Base-by-base conservation (phyloP, 2,797 vertebrate genomes). In the Gastrophryne carolinensis region DNA sequence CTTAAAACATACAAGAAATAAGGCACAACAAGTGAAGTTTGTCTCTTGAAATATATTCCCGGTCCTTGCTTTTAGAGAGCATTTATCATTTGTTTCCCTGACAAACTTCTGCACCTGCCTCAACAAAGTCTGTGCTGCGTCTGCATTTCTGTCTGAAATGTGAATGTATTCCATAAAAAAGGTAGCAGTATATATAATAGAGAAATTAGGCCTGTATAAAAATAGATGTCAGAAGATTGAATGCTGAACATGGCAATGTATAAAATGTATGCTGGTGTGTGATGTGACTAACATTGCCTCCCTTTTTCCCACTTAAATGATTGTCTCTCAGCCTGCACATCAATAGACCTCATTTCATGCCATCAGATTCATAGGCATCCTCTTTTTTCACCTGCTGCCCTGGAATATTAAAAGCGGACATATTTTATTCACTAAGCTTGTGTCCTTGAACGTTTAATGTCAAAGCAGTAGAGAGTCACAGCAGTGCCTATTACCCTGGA, bases 321-420 rank as follows among this genome's bases (percentile, higher is more conserved):
- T 24, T 32, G 41, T 44, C 27, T 30, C 3, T 50, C 29, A 66
- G 27, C 30, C 49, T 66, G 4, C 41, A 64, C 41, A 63, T 32
- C 19, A 50, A 72, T 50, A 62, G 21, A 35, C 27, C 64, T 21
- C 9, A 9, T 32, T 67, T 67, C 19, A 61, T 23, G 39, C 39
- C 39, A 61, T 35, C 56, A 29, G 23, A 15, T 26, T 53, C 63
- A 30, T 23, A 53, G 53, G 24, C 12, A 72, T 34, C 15, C 27
- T 72, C 10, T 17, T 71, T 72, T 5, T 17, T 71, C 17, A 27
- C 30, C 23, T 69, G 50, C 17, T 39, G 34, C 34, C 34, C 34
- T 61, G 56, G 57, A 29, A 62, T 53, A 34, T 30, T 61, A 39
- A 39, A 54, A 24, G 8, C 56, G 7, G 5, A 2, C 26, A 64